Evolutionary conservation across 2,888 invertebrate genomes (phyloP).

Genomic region (Sabellastarte sp.): DNA sequence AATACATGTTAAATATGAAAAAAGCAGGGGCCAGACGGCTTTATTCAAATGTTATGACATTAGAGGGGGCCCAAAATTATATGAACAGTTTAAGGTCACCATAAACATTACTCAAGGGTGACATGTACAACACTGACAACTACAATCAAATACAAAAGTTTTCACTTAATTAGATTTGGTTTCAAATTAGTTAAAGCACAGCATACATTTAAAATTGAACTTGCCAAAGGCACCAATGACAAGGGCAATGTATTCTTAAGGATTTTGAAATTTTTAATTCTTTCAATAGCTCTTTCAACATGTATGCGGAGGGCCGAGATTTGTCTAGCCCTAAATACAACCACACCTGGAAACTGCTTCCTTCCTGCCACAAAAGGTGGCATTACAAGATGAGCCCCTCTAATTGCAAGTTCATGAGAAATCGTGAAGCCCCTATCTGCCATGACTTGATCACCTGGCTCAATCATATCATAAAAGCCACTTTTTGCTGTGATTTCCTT

Average conservation of each 20-base stretch:
- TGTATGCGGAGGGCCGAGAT: neutral
- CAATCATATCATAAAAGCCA: neutral
- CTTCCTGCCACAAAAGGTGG: neutral
- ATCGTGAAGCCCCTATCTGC: neutral
- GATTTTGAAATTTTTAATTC: neutral
- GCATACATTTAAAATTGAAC: neutral
- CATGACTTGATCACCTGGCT: too few relatives aligned
- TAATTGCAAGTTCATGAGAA: neutral
- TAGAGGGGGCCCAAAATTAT: too few relatives aligned
- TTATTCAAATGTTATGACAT: too few relatives aligned
- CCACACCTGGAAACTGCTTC: neutral
- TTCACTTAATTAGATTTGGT: neutral
- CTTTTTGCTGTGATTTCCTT: slow-evolving; percentile 1
- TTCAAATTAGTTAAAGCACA: neutral
- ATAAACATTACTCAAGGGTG: too few relatives aligned
- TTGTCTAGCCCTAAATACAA: neutral
- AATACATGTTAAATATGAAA: too few relatives aligned
- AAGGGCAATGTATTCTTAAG: neutral
- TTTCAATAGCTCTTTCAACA: slow-evolving; percentile 5
- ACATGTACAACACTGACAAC: too few relatives aligned
- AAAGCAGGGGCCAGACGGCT: too few relatives aligned
- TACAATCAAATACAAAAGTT: too few relatives aligned
- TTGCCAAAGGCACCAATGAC: neutral
- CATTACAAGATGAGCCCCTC: neutral
- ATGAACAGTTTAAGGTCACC: too few relatives aligned